phyloP scores from a whole-genome alignment of 2,797 vertebrate genomes.

The Agapornis canus region DNA sequence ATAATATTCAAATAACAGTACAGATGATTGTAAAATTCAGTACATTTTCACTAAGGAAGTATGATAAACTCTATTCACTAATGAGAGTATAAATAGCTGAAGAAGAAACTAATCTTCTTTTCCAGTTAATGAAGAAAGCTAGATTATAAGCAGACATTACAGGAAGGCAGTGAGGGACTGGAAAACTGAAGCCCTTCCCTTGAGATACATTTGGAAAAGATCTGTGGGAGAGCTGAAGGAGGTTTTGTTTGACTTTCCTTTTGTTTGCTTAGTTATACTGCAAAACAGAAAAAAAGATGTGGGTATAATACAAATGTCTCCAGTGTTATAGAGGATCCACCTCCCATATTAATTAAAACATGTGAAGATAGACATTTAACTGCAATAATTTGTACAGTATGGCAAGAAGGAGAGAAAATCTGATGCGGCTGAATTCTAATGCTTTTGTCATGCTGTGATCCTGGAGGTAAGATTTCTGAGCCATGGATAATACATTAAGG shows the following conservation, averaged over 20 bases:
- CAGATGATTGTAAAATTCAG: not conserved
- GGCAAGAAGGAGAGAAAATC: constrained; percentile 2
- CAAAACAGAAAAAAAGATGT: not conserved
- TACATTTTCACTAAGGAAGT: not conserved
- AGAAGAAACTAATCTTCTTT: not conserved
- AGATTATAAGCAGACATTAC: not conserved
- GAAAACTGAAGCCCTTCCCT: constrained; percentile 24
- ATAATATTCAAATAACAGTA: not conserved
- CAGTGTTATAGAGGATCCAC: constrained; percentile 25
- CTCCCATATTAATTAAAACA: constrained; percentile 52
- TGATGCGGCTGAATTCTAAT: not conserved
- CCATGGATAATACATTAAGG: not conserved
- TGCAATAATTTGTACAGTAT: not conserved
- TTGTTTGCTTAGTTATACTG: constrained; percentile 31
- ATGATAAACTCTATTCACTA: not conserved
- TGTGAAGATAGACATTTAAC: not conserved
- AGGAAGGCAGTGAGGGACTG: constrained; percentile 19
- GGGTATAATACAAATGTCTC: constrained; percentile 46
- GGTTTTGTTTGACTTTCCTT: constrained; percentile 38
- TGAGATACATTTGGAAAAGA: constrained; percentile 54
- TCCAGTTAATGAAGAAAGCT: constrained; percentile 5
- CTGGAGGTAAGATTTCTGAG: not conserved
- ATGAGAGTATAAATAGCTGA: not conserved
- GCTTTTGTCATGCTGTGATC: not conserved
- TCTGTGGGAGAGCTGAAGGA: constrained; percentile 48